Conservation (phyloP, 1,140 invertebrate genomes). For the Zaprionus camerounensis region DNA sequence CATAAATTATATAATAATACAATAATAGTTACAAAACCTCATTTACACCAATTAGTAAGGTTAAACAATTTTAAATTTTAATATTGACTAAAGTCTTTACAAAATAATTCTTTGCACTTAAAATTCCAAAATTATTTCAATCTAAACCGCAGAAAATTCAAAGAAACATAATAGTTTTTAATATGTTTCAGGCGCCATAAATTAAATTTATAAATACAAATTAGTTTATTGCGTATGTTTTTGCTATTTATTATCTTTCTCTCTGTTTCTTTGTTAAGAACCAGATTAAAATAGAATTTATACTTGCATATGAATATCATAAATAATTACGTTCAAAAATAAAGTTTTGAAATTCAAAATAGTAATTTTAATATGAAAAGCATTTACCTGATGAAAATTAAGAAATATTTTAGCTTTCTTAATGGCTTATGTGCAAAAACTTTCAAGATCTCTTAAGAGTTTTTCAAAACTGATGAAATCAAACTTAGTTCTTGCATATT, state of each 20-base stretch:
- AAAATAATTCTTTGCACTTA: not conserved
- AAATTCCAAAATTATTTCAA: not conserved
- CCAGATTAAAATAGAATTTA: not conserved
- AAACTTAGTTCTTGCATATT: not conserved
- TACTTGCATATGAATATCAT: not conserved
- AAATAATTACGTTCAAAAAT: not conserved
- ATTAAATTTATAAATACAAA: slow-evolving; percentile 9
- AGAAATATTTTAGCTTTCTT: too few species aligned
- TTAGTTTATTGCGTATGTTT: not conserved
- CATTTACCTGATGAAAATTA: too few species aligned
- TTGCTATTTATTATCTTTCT: not conserved
- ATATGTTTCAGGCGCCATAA: not conserved
- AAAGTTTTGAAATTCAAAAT: not conserved
- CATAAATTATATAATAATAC: too few species aligned
- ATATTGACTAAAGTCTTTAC: too few species aligned
- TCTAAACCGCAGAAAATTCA: not conserved
- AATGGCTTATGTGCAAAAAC: too few species aligned
- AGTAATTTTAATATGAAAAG: too few species aligned
- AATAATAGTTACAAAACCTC: too few species aligned
- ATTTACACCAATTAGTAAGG: too few species aligned
- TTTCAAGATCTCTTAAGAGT: too few species aligned
- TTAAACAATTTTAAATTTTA: too few species aligned
- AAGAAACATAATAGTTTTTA: slow-evolving; percentile 4
- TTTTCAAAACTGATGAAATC: too few species aligned
- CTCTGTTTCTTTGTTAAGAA: not conserved